Evolutionary conservation across 2,113 vertebrate species (phyloP).

Genomic region (Machaerirhynchus nigripectus): DNA sequence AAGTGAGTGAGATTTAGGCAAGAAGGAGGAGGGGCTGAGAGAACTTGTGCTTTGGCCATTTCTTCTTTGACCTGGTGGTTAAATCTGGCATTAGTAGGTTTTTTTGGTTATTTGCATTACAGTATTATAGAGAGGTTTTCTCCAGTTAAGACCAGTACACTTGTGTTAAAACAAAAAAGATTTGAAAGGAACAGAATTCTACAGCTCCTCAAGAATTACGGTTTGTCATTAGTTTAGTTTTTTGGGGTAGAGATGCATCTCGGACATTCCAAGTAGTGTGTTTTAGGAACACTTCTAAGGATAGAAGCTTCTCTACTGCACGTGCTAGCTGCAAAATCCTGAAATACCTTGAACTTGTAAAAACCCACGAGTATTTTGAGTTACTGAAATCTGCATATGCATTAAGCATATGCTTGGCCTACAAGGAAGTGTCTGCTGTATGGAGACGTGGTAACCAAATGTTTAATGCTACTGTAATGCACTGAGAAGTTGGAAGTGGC

Average conservation of each 20-base stretch:
- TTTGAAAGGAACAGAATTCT: neutral
- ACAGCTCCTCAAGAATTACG: neutral
- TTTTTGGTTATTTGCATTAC: neutral
- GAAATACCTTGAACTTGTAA: neutral
- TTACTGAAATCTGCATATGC: neutral
- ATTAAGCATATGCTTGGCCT: neutral
- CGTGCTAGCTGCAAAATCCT: neutral
- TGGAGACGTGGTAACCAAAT: neutral
- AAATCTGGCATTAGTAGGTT: neutral
- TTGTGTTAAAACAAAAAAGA: neutral
- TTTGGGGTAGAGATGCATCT: neutral
- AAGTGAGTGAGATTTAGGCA: neutral
- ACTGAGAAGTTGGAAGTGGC: neutral
- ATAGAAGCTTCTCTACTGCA: neutral
- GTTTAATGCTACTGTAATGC: rapidly evolving
- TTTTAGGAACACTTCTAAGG: neutral
- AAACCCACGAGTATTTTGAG: neutral
- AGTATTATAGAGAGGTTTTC: neutral
- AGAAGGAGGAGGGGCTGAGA: neutral
- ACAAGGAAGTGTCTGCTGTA: neutral
- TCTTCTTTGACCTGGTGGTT: neutral
- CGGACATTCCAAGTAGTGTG: neutral
- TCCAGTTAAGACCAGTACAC: neutral
- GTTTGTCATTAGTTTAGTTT: neutral
- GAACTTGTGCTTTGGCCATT: neutral